Percentiles rank a stretch among this genome's conserved stretches.
These are phyloP conservation scores for Otocyon megalotis DNA, from an alignment of 2,113 vertebrate genomes.

Conservation along the genomic window DNA sequence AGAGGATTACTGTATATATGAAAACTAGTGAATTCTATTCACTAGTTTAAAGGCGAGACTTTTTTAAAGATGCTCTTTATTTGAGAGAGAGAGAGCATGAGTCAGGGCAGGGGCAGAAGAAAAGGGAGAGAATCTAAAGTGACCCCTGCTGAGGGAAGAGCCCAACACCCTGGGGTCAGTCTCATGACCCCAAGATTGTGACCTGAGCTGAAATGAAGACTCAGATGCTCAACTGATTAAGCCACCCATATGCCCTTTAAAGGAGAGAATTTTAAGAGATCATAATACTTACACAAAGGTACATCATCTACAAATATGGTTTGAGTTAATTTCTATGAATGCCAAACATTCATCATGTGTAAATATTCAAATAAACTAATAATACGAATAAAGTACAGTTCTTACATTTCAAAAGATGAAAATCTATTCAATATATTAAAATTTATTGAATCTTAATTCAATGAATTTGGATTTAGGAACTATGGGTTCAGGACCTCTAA, in stretches of 20 bases:
- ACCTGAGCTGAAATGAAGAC: background rate
- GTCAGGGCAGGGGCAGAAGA: background rate
- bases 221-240: background rate
- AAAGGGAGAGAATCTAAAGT: background rate
- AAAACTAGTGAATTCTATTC: background rate
- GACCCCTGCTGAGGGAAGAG: background rate
- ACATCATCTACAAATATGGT: background rate
- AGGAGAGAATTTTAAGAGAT: background rate
- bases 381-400: background rate
- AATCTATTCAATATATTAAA: background rate
- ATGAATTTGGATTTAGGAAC: no score
- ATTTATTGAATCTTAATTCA: background rate
- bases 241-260: background rate
- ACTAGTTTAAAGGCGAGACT: background rate
- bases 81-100: background rate
- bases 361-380: background rate
- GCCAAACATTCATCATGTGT: background rate
- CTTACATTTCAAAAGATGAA: background rate
- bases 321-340: background rate
- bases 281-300: background rate
- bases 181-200: background rate
- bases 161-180: background rate
- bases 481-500: background rate
- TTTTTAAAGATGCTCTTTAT: background rate
- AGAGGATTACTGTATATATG: background rate